Evolutionary conservation across 2,888 invertebrate genomes (phyloP), one percentile per base, ranked within the genome.

Genomic region (Thelaira solivaga): DNA sequence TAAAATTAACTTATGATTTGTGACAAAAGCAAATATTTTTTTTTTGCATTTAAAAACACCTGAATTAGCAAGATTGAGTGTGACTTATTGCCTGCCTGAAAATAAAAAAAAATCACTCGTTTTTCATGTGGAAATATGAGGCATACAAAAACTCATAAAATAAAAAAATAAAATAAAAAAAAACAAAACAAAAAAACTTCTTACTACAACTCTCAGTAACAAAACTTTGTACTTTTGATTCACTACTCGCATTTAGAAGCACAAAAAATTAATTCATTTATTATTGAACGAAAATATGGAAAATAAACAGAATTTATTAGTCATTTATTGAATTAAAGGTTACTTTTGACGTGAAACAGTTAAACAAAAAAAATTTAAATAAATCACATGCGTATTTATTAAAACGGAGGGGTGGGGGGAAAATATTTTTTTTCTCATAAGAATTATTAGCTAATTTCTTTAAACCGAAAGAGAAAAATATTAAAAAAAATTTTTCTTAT

Each of bases 111-210:
- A 7, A 18, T 29, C 34, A 31, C 24, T 8, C 13, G 5, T 11
- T 53, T 47, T 62, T 29, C 57, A 71, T 34, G 11, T 29, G 34
- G 67, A 75, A 78, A 75, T 59, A 51, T 65, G 74, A 68, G 53
- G 57, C 51, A 16, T 47, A 73, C 45, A 41, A 45, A 18, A 59
- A 67, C 16, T 31, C 47, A 59, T 69, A 49, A 62, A 62, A 22
- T 24, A 8, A 24, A 47, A 13, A 49, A 10, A 16, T n/a, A n/a
- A n/a, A n/a, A n/a, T n/a, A n/a, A n/a, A n/a, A n/a, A n/a, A n/a
- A n/a, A n/a, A n/a, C n/a, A n/a, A n/a, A n/a, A n/a, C n/a, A n/a
- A n/a, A n/a, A n/a, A n/a, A n/a, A n/a, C n/a, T n/a, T n/a, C n/a
- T 31, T 59, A 41, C 41, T 61, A 51, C 61, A 45, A 36, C 43